Base-by-base conservation (phyloP, 2,113 vertebrate species). In the Boulengeromyrus knoepffleri region DNA sequence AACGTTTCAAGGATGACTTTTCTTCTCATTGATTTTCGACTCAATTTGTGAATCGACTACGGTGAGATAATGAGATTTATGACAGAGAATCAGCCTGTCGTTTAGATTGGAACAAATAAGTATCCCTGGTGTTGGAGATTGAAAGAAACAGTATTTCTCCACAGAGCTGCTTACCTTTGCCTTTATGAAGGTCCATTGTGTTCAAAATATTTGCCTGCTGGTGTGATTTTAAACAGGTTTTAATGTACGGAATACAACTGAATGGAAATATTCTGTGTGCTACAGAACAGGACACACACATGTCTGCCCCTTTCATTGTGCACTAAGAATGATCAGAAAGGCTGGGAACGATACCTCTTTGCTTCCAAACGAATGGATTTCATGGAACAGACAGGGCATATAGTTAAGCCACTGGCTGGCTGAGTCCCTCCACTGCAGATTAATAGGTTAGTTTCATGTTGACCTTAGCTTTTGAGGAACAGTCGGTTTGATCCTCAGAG, bases 31-130 rank as follows among this genome's bases (percentile, higher is more conserved):
- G 88, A 45, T 39, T 89, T 74, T 89, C 13, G 49, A 70, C 49
- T 89, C 47, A 80, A 50, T 80, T 53, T 84, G 49, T 39, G 31
- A 74, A 89, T 89, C 80, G 88, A 50, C 88, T 53, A 42, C 49
- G 24, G 8, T 24, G 27, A 90, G 85, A 88, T 87, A 90, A 90
- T 74, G 66, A 88, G 62, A n/a, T 88, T 66, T 90, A 46, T 86
- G 36, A 49, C 62, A 87, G 85, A 90, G 56, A 56, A 50, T 87
- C 84, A 53, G 53, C 19, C 13, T 90, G 46, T 88, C 62, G 36
- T 36, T 87, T 88, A 31, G 47, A 88, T 66, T 36, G 19, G 85
- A 90, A 56, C 70, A 80, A 90, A 86, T 88, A 90, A 90, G 62
- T 86, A 50, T 42, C 62, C 53, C 15, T 53, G 52, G 53, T 85